These are phyloP conservation scores for Petrolisthes cinctipes DNA, from an alignment of 2,888 invertebrate species.

Conservation along the genomic window DNA sequence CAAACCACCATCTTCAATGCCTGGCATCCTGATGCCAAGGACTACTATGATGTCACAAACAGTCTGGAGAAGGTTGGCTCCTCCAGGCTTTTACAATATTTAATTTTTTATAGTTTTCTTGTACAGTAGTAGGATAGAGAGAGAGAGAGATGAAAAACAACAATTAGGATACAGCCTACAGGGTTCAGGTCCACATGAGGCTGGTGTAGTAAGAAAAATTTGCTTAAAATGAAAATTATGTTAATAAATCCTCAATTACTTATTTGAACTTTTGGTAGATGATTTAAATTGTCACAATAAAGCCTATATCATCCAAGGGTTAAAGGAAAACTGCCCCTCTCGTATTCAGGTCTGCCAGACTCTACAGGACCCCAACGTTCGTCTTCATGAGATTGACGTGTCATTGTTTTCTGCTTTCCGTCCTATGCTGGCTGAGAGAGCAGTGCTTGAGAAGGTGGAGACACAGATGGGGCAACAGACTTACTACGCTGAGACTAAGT, in stretches of 20 bases:
- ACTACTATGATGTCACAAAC: slow-evolving; percentile 79
- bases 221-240: no score
- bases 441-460: slow-evolving; percentile 75
- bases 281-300: no score
- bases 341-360: slow-evolving; percentile 77
- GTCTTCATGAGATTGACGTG: slow-evolving; percentile 78
- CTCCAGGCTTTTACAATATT: neutral
- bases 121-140: neutral
- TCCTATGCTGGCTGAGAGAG: slow-evolving; percentile 89
- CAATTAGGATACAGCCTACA: no score
- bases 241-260: no score
- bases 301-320: no score
- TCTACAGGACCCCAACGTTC: slow-evolving; percentile 76
- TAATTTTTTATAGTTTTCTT: neutral
- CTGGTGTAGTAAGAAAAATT: no score
- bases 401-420: slow-evolving; percentile 83
- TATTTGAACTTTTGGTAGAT: no score
- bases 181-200: no score
- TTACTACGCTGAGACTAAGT: slow-evolving; percentile 83
- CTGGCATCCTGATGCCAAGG: slow-evolving; percentile 85
- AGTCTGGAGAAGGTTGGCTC: slow-evolving; percentile 77
- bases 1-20: slow-evolving; percentile 78
- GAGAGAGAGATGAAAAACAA: no score
- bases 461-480: slow-evolving; percentile 72
- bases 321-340: no score